Percentiles rank a stretch among this genome's conserved stretches.
phyloP scores from a whole-genome alignment of 1,140 invertebrate species.

The Drosophila subobscura region DNA sequence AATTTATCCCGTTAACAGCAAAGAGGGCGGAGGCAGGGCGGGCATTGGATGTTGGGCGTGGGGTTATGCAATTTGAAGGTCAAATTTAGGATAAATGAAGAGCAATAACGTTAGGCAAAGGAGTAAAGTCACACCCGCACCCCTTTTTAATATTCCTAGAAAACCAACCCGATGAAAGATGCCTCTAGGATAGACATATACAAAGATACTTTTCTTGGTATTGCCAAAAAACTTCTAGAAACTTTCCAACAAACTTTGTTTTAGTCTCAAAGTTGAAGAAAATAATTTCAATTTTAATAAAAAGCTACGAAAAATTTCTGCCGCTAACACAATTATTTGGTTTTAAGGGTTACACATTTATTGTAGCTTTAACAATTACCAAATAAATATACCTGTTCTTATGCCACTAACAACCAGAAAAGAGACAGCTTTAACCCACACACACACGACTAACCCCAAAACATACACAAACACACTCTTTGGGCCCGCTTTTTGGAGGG shows the following conservation, averaged over 20 bases:
- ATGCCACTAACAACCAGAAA: slow-evolving; percentile 47
- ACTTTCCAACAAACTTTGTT: too few species aligned
- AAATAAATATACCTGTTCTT: slow-evolving; percentile 29
- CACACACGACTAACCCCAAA: slow-evolving; percentile 11
- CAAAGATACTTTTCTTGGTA: too few species aligned
- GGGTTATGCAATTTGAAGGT: too few species aligned
- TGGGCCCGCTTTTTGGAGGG: background rate
- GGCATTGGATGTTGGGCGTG: too few species aligned
- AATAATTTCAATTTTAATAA: slow-evolving; percentile 7
- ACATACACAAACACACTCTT: background rate
- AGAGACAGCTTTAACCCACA: slow-evolving; percentile 3
- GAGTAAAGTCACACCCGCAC: too few species aligned
- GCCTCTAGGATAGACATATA: background rate
- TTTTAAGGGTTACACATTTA: slow-evolving; percentile 38
- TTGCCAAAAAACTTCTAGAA: too few species aligned
- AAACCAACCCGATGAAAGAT: background rate
- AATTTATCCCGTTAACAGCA: slow-evolving; percentile 7
- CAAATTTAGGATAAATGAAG: too few species aligned
- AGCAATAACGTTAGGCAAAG: too few species aligned
- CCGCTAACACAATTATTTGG: slow-evolving; percentile 54
- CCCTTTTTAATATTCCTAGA: too few species aligned
- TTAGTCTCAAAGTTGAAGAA: background rate
- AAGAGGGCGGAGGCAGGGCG: background rate
- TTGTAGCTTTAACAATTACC: slow-evolving; percentile 52
- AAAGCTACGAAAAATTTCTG: slow-evolving; percentile 1